Base-by-base conservation (phyloP, 2,113 vertebrate genomes). In the Poicephalus gulielmi region DNA sequence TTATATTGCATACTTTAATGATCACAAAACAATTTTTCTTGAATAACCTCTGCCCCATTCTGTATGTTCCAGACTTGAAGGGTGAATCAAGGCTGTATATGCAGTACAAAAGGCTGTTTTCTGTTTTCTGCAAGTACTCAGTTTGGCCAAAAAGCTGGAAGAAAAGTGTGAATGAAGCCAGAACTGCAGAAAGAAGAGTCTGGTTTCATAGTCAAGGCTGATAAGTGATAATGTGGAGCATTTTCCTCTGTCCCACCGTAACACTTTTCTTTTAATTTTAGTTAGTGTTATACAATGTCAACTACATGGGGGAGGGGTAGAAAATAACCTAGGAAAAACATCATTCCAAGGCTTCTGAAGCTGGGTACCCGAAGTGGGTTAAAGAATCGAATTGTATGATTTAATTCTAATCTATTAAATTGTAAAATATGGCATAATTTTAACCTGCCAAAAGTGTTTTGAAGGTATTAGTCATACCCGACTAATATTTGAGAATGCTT, bases 1-100 rank as follows among this genome's bases (percentile, higher is more conserved):
- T 93, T 95, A 92, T 96, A 46, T 77, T 96, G 79, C 95, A 96
- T 97, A 94, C 35, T 97, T 97, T 81, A 86, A 94, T 46, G 73
- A 94, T 95, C 96, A 95, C 86, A 92, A 84, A 96, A 81, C 30
- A 75, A 43, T 86, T 94, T 94, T 92, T 96, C 68, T 55, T 74
- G 22, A 83, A 35, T 90, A 83, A 93, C 80, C 88, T 94, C 86
- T 97, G 83, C 68, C 80, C 82, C 16, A 30, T 83, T 83, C 88
- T 46, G 43, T 83, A 49, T 77, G 55, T 83, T 94, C 49, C 86
- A 91, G 80, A 39, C 46, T 90, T 41, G n/a, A 41, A 88, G 83
- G 63, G 68, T 83, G 75, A 94, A 83, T 85, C 75, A 60, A 82
- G 62, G 47, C 67, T 93, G 62, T 17, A 55, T 17, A 71, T 70